These are phyloP conservation scores for Ametastegia equiseti DNA, from an alignment of 2,888 invertebrate species.

Conservation along the genomic window DNA sequence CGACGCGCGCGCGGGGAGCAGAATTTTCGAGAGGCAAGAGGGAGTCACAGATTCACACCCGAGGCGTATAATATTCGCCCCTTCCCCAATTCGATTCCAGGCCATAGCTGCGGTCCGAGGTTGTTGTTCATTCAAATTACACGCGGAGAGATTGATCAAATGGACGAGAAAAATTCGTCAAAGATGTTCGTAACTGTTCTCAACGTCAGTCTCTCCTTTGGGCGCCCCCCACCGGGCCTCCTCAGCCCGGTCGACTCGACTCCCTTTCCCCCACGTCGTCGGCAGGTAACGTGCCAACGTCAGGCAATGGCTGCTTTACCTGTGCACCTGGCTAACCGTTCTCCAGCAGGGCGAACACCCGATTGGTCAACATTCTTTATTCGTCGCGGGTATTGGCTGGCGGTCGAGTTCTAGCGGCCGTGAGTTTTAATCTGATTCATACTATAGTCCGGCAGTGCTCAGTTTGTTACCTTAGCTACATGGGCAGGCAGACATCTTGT, in stretches of 20 bases:
- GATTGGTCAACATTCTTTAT: conserved; percentile 48
- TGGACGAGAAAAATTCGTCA: conserved; percentile 6
- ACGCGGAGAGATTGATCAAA: neutral
- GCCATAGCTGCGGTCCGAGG: too few species aligned
- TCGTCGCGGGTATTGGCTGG: conserved; percentile 55
- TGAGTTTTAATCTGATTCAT: conserved; percentile 72
- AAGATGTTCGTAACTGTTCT: conserved; percentile 37
- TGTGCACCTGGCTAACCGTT: conserved; percentile 67
- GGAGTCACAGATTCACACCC: neutral
- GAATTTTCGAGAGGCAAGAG: neutral
- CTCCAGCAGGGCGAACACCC: conserved; percentile 62
- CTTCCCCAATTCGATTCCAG: neutral
- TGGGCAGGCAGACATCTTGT: conserved; percentile 67
- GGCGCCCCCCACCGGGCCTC: conserved; percentile 29
- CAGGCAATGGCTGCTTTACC: conserved; percentile 68
- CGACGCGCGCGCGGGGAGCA: neutral
- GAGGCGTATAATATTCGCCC: neutral
- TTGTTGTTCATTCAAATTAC: neutral
- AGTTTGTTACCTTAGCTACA: conserved; percentile 72
- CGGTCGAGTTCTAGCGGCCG: conserved; percentile 51
- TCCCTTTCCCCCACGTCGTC: conserved; percentile 41
- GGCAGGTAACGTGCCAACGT: conserved; percentile 61
- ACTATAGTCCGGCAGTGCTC: conserved; percentile 71
- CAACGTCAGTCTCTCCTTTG: conserved; percentile 34
- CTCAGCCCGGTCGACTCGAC: conserved; percentile 41